phyloP scores from a whole-genome alignment of 2,797 vertebrate genomes.

The Hozukius guyotensis region DNA sequence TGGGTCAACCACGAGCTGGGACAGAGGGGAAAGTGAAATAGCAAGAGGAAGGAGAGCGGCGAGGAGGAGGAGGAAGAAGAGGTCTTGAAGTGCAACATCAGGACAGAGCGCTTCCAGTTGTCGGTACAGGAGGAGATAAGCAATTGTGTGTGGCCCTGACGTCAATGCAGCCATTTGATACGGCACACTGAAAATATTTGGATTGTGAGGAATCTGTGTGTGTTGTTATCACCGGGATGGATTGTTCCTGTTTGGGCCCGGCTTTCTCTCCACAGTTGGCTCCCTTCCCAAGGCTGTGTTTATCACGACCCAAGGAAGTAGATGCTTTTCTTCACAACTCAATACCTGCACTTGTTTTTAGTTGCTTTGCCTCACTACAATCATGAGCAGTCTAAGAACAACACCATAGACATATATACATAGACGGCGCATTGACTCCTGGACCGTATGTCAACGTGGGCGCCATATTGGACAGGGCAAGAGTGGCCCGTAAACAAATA shows the following conservation, averaged over 20 bases:
- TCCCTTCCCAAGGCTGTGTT: slow-evolving; percentile 10
- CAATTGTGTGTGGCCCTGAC: slow-evolving; percentile 64
- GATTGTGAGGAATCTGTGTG: slow-evolving; percentile 80
- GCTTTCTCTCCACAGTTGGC: not conserved
- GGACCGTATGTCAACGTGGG: fast-evolving
- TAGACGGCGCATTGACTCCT: no score
- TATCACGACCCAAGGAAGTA: slow-evolving; percentile 3
- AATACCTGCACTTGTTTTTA: not conserved
- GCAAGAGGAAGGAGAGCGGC: slow-evolving; percentile 67
- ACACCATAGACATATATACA: no score
- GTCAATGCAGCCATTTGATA: slow-evolving; percentile 82
- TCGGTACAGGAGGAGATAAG: slow-evolving; percentile 63
- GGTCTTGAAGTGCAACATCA: slow-evolving; percentile 38
- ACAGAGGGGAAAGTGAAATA: slow-evolving; percentile 81
- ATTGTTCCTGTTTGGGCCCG: slow-evolving; percentile 32
- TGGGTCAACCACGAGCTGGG: slow-evolving; percentile 88
- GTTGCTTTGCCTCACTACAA: not conserved
- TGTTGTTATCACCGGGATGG: slow-evolving; percentile 33
- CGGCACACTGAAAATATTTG: slow-evolving; percentile 76
- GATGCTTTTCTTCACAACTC: not conserved
- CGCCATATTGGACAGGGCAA: no score
- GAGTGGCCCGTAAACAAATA: no score
- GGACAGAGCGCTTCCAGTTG: slow-evolving; percentile 20
- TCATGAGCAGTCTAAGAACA: not conserved
- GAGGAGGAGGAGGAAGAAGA: slow-evolving; percentile 40